These are phyloP conservation scores for Ceratosolen fusciceps DNA, from an alignment of 1,140 invertebrate species.

Conservation along the genomic window DNA sequence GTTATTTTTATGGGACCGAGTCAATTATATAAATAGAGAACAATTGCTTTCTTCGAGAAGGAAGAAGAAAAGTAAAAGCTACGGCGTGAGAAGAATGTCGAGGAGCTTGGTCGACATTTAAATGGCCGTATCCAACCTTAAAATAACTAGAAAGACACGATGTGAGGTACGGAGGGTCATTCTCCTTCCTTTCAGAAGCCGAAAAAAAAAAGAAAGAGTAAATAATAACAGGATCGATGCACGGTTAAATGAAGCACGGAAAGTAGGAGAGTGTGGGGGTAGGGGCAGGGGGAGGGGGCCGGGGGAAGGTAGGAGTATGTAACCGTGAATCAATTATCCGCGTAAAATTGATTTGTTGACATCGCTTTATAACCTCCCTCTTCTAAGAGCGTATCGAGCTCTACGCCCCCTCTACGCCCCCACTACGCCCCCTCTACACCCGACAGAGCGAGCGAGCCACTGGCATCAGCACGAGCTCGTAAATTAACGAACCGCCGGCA, in stretches of 20 bases:
- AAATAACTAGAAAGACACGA: slow-evolving; percentile 7
- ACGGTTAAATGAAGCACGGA: not conserved
- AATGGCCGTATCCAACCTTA: not conserved
- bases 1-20: too few species aligned
- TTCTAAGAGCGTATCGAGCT: too few species aligned
- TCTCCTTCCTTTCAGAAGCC: not conserved
- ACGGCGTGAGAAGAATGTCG: not conserved
- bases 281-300: too few species aligned
- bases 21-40: not conserved
- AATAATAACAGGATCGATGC: slow-evolving; percentile 2
- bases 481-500: slow-evolving; percentile 44
- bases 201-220: not conserved
- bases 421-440: too few species aligned
- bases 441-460: too few species aligned
- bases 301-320: too few species aligned
- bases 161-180: not conserved
- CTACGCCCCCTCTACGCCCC: too few species aligned
- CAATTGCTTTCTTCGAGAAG: not conserved
- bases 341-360: slow-evolving; percentile 43
- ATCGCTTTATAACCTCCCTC: not conserved
- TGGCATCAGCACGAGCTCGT: not conserved
- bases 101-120: not conserved
- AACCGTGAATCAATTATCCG: slow-evolving; percentile 33
- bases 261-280: slow-evolving; percentile 8
- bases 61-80: not conserved